Evolutionary conservation across 1,140 invertebrate species (phyloP).

Genomic region (Hyphantria cunea): DNA sequence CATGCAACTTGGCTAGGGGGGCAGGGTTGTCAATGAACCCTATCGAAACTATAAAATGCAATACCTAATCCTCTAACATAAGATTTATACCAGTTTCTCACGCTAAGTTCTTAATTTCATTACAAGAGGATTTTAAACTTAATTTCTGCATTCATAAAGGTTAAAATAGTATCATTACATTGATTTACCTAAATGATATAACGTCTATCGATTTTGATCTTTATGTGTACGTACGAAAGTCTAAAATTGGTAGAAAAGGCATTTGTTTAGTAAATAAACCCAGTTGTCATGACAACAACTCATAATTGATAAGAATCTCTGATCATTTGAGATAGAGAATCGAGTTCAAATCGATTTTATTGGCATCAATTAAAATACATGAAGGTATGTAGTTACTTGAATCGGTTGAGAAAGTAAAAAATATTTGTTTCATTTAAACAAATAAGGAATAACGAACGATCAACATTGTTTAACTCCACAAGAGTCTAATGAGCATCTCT

Average conservation of each 20-base stretch:
- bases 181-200: background rate
- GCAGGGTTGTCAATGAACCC: constrained; percentile 11
- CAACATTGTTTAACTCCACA: too few species aligned
- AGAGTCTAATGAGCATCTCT: too few species aligned
- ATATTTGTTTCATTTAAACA: too few species aligned
- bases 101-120: constrained; percentile 5
- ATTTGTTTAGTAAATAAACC: constrained; percentile 15
- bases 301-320: constrained; percentile 23
- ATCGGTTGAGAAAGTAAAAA: too few species aligned
- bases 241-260: background rate
- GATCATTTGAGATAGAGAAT: constrained; percentile 8
- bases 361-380: background rate
- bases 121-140: background rate
- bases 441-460: too few species aligned
- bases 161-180: background rate
- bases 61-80: constrained; percentile 10
- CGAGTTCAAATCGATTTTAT: constrained; percentile 18
- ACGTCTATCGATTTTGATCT: background rate
- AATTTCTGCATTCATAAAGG: background rate
- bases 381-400: too few species aligned
- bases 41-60: constrained; percentile 14
- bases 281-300: constrained; percentile 17
- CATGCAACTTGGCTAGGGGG: too few species aligned
- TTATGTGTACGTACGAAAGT: background rate
- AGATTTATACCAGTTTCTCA: constrained; percentile 6